Evolutionary conservation across 2,797 vertebrate genomes (phyloP).

Genomic region (Cuculus canorus): DNA sequence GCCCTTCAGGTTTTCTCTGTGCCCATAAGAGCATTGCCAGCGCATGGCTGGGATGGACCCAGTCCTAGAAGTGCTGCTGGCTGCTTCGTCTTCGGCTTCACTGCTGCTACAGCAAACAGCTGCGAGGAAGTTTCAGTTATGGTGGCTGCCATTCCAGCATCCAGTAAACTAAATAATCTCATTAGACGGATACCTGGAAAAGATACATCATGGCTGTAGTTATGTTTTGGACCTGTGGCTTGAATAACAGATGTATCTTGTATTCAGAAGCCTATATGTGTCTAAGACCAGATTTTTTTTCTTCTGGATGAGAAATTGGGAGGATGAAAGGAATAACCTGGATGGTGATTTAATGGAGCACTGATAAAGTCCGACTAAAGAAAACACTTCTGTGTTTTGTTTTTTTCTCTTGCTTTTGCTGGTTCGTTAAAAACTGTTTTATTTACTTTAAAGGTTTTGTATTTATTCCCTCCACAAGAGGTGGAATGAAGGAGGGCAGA

Average conservation of each 20-base stretch:
- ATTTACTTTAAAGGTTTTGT: constrained; percentile 53
- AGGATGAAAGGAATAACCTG: not conserved
- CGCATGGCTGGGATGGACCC: not conserved
- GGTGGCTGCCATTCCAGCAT: not conserved
- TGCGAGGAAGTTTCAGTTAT: not conserved
- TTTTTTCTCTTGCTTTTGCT: constrained; percentile 5
- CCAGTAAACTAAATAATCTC: not conserved
- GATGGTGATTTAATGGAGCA: not conserved
- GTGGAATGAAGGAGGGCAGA: constrained; percentile 20
- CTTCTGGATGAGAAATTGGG: not conserved
- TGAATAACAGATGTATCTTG: not conserved
- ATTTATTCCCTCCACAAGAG: constrained; percentile 25
- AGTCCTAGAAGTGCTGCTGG: not conserved
- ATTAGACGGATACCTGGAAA: not conserved
- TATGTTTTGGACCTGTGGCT: not conserved
- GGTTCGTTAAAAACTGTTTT: constrained; percentile 43
- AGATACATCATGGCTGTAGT: not conserved
- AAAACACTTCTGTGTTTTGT: not conserved
- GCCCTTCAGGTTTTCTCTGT: not conserved
- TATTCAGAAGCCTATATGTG: not conserved
- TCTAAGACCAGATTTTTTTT: not conserved
- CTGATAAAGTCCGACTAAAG: constrained; percentile 10
- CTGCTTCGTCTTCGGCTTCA: not conserved
- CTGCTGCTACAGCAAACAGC: not conserved
- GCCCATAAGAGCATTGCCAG: accelerated